phyloP scores from a whole-genome alignment of 2,888 invertebrate species.

The Hirtodrosophila alboralis region DNA sequence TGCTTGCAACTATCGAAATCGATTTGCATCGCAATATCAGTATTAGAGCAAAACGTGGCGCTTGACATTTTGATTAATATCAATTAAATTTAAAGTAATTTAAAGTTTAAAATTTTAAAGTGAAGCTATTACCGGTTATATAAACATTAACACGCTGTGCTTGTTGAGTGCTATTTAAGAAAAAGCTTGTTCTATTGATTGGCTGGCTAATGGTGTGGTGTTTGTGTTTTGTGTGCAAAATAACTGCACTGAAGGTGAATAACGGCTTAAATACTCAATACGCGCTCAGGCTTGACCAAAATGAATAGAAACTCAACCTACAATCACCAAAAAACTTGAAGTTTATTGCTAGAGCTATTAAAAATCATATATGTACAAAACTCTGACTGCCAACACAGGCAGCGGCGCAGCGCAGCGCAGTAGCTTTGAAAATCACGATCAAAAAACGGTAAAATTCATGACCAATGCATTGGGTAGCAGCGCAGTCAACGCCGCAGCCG shows the following conservation, averaged over 20 bases:
- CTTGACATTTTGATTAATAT: background rate
- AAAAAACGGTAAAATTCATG: slow-evolving; percentile 67
- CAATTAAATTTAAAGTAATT: slow-evolving; percentile 1
- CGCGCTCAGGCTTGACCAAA: slow-evolving; percentile 40
- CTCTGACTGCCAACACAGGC: slow-evolving; percentile 9
- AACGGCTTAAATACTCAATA: slow-evolving; percentile 33
- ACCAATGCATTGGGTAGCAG: slow-evolving; percentile 55
- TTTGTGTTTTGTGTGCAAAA: slow-evolving; percentile 14
- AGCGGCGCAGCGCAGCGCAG: slow-evolving; percentile 11
- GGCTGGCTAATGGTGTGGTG: background rate
- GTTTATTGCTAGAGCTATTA: slow-evolving; percentile 75
- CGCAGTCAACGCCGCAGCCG: slow-evolving; percentile 13
- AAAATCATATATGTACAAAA: slow-evolving; percentile 36
- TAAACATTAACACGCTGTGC: background rate
- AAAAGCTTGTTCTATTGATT: slow-evolving; percentile 3
- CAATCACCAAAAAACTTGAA: slow-evolving; percentile 65
- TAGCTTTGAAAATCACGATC: slow-evolving; percentile 76
- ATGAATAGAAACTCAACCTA: slow-evolving; percentile 37
- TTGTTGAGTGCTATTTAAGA: slow-evolving; percentile 1
- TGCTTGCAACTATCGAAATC: no score
- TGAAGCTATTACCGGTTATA: slow-evolving; percentile 2
- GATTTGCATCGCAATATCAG: no score
- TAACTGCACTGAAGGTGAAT: slow-evolving; percentile 53
- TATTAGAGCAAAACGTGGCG: background rate
- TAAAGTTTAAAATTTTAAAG: no score